Evolutionary conservation across 1,140 invertebrate genomes (phyloP), one percentile per base, ranked within the genome.

Genomic region (Zeugodacus cucurbitae): DNA sequence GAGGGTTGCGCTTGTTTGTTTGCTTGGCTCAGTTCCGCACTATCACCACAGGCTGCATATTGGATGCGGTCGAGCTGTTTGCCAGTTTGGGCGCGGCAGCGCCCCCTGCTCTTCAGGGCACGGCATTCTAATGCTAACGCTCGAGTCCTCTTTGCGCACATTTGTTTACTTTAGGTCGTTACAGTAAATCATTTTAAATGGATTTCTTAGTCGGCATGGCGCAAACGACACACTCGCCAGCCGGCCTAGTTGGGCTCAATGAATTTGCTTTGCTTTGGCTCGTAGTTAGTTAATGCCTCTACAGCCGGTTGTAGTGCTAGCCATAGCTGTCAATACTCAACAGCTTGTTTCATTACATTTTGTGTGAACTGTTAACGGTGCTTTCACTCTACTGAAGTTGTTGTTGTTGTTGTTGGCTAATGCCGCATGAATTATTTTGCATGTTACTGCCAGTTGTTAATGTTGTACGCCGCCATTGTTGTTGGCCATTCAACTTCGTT

Each of bases 141-240:
- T 26, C 7, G 37, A 5, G 85, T 58, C 34, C 86, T 37, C 57
- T 86, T 86, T 59, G 32, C 85, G 85, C 32, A 22, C 32, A 22
- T 86, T 64, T 64, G 44, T 82, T 82, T 59, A 44, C 58, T 41
- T 70, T 87, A 34, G 62, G 62, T 87, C 87, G 87, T 87, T 87
- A 87, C 87, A 87, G 58, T 87, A 87, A 87, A 87, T 87, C 87
- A 87, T 87, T 87, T 87, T 44, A 70, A 87, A 67, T 64, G 62
- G 87, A 37, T 87, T 87, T 62, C 54, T 62, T 87, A 48, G 41
- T 86, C 82, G 82, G 82, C 37, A 82, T 20, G 22, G 54, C 54
- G n/a, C 34, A 48, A 57, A 44, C 48, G 37, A 10, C 37, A 82
- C 26, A 86, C 57, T 41, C n/a, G 22, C 26, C 29, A 86, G 1